Conservation (phyloP, 2,888 invertebrate genomes). For the Busseola fusca region DNA sequence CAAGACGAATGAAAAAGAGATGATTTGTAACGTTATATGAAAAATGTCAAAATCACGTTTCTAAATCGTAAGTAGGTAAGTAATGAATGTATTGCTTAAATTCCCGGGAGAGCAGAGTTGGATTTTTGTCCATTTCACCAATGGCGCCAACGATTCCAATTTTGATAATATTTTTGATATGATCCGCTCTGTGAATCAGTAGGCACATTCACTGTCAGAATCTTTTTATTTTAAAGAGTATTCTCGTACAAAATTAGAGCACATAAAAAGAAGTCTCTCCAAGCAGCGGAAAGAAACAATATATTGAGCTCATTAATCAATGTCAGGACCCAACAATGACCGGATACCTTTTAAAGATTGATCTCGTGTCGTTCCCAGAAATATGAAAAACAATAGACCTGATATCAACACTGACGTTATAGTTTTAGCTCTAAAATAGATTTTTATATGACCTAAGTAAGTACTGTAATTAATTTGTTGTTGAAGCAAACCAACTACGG, state of each 20-base stretch:
- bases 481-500: constrained; percentile 13
- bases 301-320: constrained; percentile 78
- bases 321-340: constrained; percentile 76
- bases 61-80: neutral
- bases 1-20: neutral
- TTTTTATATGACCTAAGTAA: constrained; percentile 10
- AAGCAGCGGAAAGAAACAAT: constrained; percentile 72
- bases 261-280: constrained; percentile 61
- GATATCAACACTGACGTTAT: constrained; percentile 25
- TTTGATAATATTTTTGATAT: neutral
- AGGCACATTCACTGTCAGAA: neutral
- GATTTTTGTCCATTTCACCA: neutral
- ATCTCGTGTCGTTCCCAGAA: constrained; percentile 61
- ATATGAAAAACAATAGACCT: constrained; percentile 57
- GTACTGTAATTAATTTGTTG: constrained; percentile 7
- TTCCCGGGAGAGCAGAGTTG: neutral
- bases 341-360: constrained; percentile 71
- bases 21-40: neutral
- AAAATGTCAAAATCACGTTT: neutral
- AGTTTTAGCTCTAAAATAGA: constrained; percentile 20
- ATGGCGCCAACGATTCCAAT: neutral
- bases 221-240: constrained; percentile 15
- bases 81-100: constrained; percentile 4
- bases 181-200: neutral
- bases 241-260: constrained; percentile 38